A percentile compares a stretch with the other conserved stretches of the same genome.
Conservation (phyloP, 2,113 vertebrate genomes). For the Sceloporus tristichus region DNA sequence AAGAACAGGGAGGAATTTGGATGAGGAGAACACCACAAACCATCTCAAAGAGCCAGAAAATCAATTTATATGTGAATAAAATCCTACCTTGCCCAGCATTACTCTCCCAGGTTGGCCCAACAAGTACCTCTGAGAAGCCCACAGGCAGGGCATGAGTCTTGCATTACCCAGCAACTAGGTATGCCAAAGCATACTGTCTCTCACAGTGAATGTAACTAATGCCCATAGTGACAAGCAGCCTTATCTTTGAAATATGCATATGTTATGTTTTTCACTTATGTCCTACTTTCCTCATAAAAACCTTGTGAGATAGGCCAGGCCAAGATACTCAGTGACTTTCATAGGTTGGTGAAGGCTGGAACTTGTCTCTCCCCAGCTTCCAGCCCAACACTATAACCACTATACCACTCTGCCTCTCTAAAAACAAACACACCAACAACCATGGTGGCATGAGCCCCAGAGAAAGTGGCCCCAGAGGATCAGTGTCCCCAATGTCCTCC, state of each 20-base stretch:
- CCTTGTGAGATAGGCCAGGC: too few species aligned
- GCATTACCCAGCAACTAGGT: too few species aligned
- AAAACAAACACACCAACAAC: rapidly evolving
- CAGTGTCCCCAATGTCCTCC: neutral
- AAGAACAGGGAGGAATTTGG: neutral
- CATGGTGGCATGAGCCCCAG: rapidly evolving
- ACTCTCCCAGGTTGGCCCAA: neutral
- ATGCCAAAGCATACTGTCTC: too few species aligned
- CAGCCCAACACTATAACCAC: neutral
- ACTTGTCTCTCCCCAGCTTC: neutral
- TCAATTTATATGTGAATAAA: neutral
- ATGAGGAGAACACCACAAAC: neutral
- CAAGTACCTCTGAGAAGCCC: neutral
- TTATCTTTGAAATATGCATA: too few species aligned
- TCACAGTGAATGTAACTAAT: too few species aligned
- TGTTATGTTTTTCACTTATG: too few species aligned
- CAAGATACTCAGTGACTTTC: neutral
- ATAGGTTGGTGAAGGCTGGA: neutral
- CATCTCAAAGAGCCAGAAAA: neutral
- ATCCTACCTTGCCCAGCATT: neutral
- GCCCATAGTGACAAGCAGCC: too few species aligned
- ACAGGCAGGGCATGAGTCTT: too few species aligned
- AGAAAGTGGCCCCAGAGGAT: rapidly evolving
- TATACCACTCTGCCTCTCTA: neutral
- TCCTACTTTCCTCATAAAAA: too few species aligned